Conservation (phyloP, 2,113 vertebrate species). For the Opisthocomus hoazin region DNA sequence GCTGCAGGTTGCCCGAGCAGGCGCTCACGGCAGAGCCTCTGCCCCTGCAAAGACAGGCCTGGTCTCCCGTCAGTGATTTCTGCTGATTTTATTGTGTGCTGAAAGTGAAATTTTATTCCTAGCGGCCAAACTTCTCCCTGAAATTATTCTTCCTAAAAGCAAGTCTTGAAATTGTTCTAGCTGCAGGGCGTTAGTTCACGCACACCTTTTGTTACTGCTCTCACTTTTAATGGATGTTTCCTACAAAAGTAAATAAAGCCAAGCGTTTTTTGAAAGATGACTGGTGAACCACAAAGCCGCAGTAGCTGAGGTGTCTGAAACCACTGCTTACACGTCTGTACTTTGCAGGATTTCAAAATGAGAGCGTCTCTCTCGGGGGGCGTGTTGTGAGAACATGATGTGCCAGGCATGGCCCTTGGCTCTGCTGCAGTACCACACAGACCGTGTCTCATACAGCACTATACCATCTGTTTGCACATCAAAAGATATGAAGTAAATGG, state of each 20-base stretch:
- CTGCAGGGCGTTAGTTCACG: neutral
- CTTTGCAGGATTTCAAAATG: neutral
- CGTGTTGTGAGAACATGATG: neutral
- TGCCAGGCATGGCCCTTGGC: neutral
- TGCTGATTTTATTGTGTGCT: neutral
- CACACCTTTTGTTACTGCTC: neutral
- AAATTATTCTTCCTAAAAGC: neutral
- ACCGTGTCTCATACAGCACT: rapidly evolving
- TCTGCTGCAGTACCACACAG: neutral
- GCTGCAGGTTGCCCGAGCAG: neutral
- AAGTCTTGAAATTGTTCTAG: neutral
- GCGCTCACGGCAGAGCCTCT: neutral
- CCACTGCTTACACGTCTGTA: neutral
- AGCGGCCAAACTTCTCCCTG: neutral
- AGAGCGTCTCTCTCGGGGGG: neutral
- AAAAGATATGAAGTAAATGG: neutral
- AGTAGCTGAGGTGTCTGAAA: neutral
- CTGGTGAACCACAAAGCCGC: neutral
- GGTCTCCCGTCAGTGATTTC: neutral
- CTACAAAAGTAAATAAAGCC: neutral
- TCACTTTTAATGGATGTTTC: neutral
- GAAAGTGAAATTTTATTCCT: neutral
- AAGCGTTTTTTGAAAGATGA: neutral
- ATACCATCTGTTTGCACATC: no score
- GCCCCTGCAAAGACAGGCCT: neutral